phyloP scores from a whole-genome alignment of 2,888 invertebrate species.

The Unio pictorum region DNA sequence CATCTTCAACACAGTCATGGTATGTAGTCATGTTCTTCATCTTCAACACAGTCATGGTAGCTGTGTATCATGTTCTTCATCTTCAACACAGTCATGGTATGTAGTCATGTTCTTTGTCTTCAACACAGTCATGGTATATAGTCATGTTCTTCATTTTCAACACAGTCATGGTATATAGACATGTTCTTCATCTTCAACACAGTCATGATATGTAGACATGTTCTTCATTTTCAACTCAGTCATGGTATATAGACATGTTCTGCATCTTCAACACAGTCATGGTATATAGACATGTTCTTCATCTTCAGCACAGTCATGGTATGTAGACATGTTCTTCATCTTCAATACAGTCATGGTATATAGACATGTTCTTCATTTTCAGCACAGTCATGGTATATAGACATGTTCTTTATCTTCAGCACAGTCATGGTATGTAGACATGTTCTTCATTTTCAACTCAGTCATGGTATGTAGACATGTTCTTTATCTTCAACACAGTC shows the following conservation, averaged over 20 bases:
- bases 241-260: constrained; percentile 55
- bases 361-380: constrained; percentile 60
- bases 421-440: constrained; percentile 46
- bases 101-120: too few relatives aligned
- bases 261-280: constrained; percentile 61
- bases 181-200: too few relatives aligned
- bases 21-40: too few relatives aligned
- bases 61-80: too few relatives aligned
- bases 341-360: constrained; percentile 60
- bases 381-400: constrained; percentile 54
- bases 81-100: too few relatives aligned
- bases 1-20: too few relatives aligned
- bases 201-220: constrained; percentile 21
- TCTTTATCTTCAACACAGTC: constrained; percentile 62
- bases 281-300: constrained; percentile 61
- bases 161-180: too few relatives aligned
- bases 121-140: too few relatives aligned
- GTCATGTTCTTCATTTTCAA: too few relatives aligned
- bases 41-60: too few relatives aligned
- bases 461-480: constrained; percentile 52
- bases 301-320: constrained; percentile 64
- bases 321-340: constrained; percentile 59
- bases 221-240: constrained; percentile 64
- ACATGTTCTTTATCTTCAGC: constrained; percentile 66
- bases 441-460: constrained; percentile 65